These are phyloP conservation scores for Oligia fasciuncula DNA, from an alignment of 2,888 invertebrate genomes.

Conservation along the genomic window DNA sequence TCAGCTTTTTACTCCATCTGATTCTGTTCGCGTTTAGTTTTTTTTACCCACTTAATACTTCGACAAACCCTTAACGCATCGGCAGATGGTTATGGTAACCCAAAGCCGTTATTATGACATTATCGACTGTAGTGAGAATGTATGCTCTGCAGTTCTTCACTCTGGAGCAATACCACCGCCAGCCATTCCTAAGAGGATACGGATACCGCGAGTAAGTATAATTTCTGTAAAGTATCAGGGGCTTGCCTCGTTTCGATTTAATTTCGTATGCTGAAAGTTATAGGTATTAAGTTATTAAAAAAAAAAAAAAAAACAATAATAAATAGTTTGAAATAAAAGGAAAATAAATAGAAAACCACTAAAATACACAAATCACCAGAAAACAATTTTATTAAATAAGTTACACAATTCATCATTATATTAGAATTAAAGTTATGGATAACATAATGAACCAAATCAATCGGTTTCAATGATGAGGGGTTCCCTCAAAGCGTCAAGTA, in stretches of 20 bases:
- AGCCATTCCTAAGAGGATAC: slow-evolving; percentile 76
- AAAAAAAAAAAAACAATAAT: not conserved
- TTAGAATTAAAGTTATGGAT: slow-evolving; percentile 2
- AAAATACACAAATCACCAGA: slow-evolving; percentile 14
- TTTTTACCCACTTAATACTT: not conserved
- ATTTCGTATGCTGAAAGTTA: slow-evolving; percentile 70
- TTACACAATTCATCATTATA: slow-evolving; percentile 12
- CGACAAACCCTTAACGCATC: not conserved
- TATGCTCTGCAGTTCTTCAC: slow-evolving; percentile 80
- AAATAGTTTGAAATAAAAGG: not conserved
- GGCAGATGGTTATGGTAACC: slow-evolving; percentile 75
- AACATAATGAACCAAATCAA: slow-evolving; percentile 42
- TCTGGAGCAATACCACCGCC: slow-evolving; percentile 84
- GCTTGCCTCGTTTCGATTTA: slow-evolving; percentile 76
- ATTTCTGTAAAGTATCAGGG: slow-evolving; percentile 76
- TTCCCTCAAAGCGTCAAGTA: slow-evolving; percentile 79
- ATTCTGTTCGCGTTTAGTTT: not conserved
- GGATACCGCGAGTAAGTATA: slow-evolving; percentile 81
- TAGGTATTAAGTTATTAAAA: not conserved
- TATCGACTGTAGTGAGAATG: slow-evolving; percentile 74
- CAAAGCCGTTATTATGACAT: slow-evolving; percentile 67
- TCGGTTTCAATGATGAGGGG: slow-evolving; percentile 74
- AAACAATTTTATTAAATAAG: slow-evolving; percentile 29
- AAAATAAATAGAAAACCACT: slow-evolving; percentile 7
- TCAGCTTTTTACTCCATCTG: not conserved